Conservation (phyloP, 2,888 invertebrate genomes). For the Anthrax anthrax region DNA sequence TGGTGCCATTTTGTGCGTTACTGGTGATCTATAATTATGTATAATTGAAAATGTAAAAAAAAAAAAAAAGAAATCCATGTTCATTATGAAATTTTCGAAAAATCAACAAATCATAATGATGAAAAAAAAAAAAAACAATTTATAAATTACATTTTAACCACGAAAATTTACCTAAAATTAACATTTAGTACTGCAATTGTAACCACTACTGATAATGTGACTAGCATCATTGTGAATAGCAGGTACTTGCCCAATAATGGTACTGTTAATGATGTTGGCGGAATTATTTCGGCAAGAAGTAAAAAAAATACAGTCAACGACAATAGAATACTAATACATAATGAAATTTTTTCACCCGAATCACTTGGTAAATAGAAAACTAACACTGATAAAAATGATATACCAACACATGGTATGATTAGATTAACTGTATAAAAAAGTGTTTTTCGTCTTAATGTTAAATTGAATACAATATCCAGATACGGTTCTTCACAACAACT, state of each 20-base stretch:
- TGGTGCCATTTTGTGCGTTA: slow-evolving; percentile 82
- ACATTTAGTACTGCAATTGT: slow-evolving; percentile 89
- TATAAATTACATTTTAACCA: background rate
- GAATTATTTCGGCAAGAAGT: slow-evolving; percentile 85
- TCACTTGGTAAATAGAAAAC: slow-evolving; percentile 97
- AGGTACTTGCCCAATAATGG: slow-evolving; percentile 84
- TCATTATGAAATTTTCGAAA: too few species aligned
- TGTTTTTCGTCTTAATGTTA: slow-evolving; percentile 86
- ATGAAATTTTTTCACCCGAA: slow-evolving; percentile 93
- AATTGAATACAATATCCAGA: slow-evolving; percentile 94
- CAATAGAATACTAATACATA: slow-evolving; percentile 85
- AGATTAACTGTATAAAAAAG: slow-evolving; percentile 96
- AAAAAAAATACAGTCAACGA: slow-evolving; percentile 91
- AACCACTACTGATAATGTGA: slow-evolving; percentile 82
- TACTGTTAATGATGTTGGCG: slow-evolving; percentile 84
- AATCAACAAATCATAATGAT: too few species aligned
- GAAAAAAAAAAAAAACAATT: too few species aligned
- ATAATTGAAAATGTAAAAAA: background rate
- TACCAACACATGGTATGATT: slow-evolving; percentile 93
- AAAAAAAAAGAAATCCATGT: background rate
- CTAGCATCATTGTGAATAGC: slow-evolving; percentile 87
- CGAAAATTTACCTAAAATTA: slow-evolving; percentile 49
- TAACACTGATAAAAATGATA: slow-evolving; percentile 89
- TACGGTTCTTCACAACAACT: slow-evolving; percentile 95
- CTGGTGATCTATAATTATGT: slow-evolving; percentile 67